A percentile compares a stretch with the other conserved stretches of the same genome.
These are phyloP conservation scores for Cryptus viduatorius DNA, from an alignment of 2,888 invertebrate species.

Conservation along the genomic window DNA sequence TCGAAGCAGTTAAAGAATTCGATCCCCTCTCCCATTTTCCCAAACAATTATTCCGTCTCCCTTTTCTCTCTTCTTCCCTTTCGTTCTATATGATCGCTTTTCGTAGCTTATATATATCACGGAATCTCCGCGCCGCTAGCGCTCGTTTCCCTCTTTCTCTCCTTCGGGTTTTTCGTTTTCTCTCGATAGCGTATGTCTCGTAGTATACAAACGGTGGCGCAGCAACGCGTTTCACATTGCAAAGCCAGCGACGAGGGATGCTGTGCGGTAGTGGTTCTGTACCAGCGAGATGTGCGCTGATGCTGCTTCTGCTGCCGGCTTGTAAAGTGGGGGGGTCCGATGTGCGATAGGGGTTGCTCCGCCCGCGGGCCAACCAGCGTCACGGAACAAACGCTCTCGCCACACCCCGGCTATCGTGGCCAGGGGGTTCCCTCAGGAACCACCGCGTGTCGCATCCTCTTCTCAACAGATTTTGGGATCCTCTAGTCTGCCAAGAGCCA, in stretches of 20 bases:
- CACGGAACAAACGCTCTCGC: slow-evolving; percentile 81
- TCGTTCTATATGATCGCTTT: background rate
- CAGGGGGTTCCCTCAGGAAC: slow-evolving; percentile 74
- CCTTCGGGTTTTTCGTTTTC: background rate
- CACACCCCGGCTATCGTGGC: slow-evolving; percentile 82
- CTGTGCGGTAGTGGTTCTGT: slow-evolving; percentile 70
- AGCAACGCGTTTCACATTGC: slow-evolving; percentile 5
- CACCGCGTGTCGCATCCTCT: slow-evolving; percentile 82
- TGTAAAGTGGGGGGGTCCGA: slow-evolving; percentile 70
- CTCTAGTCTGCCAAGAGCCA: slow-evolving; percentile 84
- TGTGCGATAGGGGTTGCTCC: slow-evolving; percentile 84
- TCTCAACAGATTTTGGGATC: slow-evolving; percentile 82
- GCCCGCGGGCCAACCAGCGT: slow-evolving; percentile 84
- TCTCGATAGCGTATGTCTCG: background rate
- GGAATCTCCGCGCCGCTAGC: background rate
- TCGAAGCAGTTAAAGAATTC: slow-evolving; percentile 38
- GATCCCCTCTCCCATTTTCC: slow-evolving; percentile 6
- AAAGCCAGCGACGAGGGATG: slow-evolving; percentile 75
- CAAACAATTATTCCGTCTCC: slow-evolving; percentile 53
- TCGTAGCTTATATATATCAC: background rate
- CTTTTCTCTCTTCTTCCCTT: slow-evolving; percentile 60
- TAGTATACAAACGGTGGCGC: slow-evolving; percentile 1
- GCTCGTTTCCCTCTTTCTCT: background rate
- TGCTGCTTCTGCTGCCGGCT: slow-evolving; percentile 12
- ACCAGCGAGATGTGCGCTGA: slow-evolving; percentile 52